Base-by-base conservation (phyloP, 2,113 vertebrate species). In the Cynoglossus semilaevis region DNA sequence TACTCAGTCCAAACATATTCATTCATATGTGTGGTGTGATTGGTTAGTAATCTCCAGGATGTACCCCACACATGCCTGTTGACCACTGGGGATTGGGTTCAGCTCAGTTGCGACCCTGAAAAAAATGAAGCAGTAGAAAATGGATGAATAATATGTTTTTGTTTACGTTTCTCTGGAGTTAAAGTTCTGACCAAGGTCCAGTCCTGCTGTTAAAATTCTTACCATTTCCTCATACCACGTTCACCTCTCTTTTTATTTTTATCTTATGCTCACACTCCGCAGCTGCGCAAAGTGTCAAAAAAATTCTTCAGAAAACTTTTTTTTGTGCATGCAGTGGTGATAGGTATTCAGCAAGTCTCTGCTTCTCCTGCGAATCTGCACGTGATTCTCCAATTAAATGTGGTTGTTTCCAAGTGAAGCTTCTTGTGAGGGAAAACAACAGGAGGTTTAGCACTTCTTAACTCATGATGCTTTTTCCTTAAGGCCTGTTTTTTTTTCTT, bases 171-270 rank as follows among this genome's bases (percentile, higher is more conserved):
- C 57, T 41, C 50, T 63, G 47, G 44, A 55, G 50, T 41, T 15
- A 3, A 48, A 77, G 88, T 88, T 90, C 86, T 85, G 15, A 14
- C 13, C 29, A 44, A 74, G 85, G 85, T 87, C 79, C 87, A 72
- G 70, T 84, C 64, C 58, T 52, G 76, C 58, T 72, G 76, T 75
- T 80, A 63, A 57, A 69, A 71, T 79, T 69, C 16, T 38, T 44
- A 51, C 42, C 45, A 64, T 67, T 70, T 74, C 73, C 66, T 63
- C 71, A 54, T 61, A 56, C 58, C 22, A 38, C 51, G 67, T 77
- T 17, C 37, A 34, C 42, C 42, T 64, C 52, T 63, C 14, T 22
- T 19, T 65, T 54, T 74, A 51, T 74, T 62, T 76, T 48, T 51
- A 17, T 70, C 53, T 47, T 56, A 22, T n/a, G 37, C 76, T 71